Evolutionary conservation across 2,888 invertebrate species (phyloP).

Genomic region (Unio pictorum): DNA sequence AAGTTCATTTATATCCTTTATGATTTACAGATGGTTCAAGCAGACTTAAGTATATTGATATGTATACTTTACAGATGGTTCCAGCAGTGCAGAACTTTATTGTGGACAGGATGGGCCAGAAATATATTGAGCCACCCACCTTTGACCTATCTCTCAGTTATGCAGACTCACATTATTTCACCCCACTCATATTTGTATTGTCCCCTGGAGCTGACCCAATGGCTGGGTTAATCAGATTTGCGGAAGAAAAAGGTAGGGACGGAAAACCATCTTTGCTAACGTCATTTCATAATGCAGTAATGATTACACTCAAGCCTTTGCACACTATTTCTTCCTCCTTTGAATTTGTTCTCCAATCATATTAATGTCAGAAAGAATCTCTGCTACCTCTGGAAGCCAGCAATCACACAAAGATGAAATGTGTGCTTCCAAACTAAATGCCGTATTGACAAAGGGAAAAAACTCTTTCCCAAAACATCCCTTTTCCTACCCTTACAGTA

Average conservation of each 20-base stretch:
- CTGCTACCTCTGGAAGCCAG: no score
- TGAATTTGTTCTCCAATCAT: no score
- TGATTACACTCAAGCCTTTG: no score
- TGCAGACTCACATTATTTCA: slow-evolving; percentile 65
- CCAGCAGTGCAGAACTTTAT: slow-evolving; percentile 69
- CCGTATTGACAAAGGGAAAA: no score
- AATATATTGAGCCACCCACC: slow-evolving; percentile 70
- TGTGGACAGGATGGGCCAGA: slow-evolving; percentile 63
- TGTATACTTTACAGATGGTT: slow-evolving; percentile 57
- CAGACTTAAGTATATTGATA: background rate
- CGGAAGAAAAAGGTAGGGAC: slow-evolving; percentile 66
- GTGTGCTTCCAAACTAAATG: no score
- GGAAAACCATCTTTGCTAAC: background rate
- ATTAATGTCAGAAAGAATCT: no score
- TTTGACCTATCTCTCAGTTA: slow-evolving; percentile 69
- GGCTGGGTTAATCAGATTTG: slow-evolving; percentile 69
- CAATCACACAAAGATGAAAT: no score
- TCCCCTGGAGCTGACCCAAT: slow-evolving; percentile 71
- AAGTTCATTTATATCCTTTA: no score
- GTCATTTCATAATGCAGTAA: no score
- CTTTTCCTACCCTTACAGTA: no score
- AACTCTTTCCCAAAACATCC: no score
- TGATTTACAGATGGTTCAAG: background rate
- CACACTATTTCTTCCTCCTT: no score
- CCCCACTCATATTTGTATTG: slow-evolving; percentile 70